These are phyloP conservation scores for Micromussa lordhowensis DNA, from an alignment of 92 coral and sea anemone species.

Conservation along the genomic window DNA sequence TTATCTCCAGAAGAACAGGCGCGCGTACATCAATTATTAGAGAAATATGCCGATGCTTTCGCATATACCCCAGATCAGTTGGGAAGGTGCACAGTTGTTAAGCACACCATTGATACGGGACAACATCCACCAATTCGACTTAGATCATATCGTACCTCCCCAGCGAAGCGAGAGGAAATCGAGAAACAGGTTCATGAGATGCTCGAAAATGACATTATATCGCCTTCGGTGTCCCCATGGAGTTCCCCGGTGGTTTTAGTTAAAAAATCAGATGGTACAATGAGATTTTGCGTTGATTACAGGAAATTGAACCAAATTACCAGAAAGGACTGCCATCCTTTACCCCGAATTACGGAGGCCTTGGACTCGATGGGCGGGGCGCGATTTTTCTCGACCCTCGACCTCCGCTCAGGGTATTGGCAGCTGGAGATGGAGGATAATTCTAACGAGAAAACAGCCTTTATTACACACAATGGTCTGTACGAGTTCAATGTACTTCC, in stretches of 20 bases:
- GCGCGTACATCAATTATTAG: slow-evolving; percentile 4
- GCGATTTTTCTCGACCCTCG: slow-evolving; percentile 54
- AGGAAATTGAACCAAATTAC: slow-evolving; percentile 51
- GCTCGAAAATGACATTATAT: slow-evolving; percentile 54
- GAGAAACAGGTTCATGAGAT: slow-evolving; percentile 58
- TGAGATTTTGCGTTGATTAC: slow-evolving; percentile 65
- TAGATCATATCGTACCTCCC: slow-evolving; percentile 69
- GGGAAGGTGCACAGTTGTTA: slow-evolving; percentile 63
- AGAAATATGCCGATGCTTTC: slow-evolving; percentile 53
- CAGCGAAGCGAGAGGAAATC: slow-evolving; percentile 46
- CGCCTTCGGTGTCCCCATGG: slow-evolving; percentile 69
- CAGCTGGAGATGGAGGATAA: slow-evolving; percentile 52
- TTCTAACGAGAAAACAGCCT: slow-evolving; percentile 63
- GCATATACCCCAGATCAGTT: slow-evolving; percentile 46
- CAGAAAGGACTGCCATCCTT: slow-evolving; percentile 44
- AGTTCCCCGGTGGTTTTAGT: slow-evolving; percentile 70
- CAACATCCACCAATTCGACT: slow-evolving; percentile 60
- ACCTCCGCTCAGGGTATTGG: slow-evolving; percentile 67
- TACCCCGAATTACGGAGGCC: slow-evolving; percentile 65
- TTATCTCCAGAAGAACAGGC: neutral
- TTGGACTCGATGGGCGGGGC: slow-evolving; percentile 67
- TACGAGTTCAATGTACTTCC: slow-evolving; percentile 64
- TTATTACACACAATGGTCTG: slow-evolving; percentile 69
- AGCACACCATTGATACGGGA: slow-evolving; percentile 65
- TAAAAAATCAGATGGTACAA: slow-evolving; percentile 61